Percentiles rank a stretch among this genome's conserved stretches.
Evolutionary conservation across 2,113 vertebrate genomes (phyloP).

Genomic region (Ochotona princeps): DNA sequence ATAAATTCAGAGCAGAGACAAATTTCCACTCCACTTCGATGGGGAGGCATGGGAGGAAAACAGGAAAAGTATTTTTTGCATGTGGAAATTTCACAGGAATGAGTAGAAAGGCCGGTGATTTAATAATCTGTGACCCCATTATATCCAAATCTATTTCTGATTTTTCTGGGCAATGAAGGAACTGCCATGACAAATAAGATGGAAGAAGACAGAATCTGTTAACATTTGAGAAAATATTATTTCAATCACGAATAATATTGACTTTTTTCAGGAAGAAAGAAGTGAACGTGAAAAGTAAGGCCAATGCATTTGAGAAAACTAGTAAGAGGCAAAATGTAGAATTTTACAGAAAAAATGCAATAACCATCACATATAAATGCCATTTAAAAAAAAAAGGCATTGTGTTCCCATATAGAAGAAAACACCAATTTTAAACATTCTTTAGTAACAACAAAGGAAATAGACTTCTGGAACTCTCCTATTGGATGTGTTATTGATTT

Average conservation of each 20-base stretch:
- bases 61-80: neutral
- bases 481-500: neutral
- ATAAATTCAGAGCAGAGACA: conserved; percentile 35
- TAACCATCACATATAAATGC: neutral
- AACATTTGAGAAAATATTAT: conserved; percentile 65
- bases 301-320: conserved; percentile 43
- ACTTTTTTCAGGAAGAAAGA: conserved; percentile 53
- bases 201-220: conserved; percentile 41
- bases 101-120: conserved; percentile 53
- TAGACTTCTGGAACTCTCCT: neutral
- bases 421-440: conserved; percentile 39
- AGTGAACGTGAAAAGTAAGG: conserved; percentile 38
- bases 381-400: neutral
- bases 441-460: neutral
- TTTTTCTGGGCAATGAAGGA: conserved; percentile 32
- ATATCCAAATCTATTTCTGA: conserved; percentile 66
- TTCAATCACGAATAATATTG: conserved; percentile 55
- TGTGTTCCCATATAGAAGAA: neutral
- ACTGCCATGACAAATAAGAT: conserved; percentile 51
- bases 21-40: conserved; percentile 22
- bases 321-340: conserved; percentile 19
- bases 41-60: neutral
- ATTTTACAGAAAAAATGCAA: neutral
- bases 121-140: conserved; percentile 70
- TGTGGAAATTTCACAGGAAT: conserved; percentile 43